Base-by-base conservation (phyloP, 30 jellyfish, hydroid and myxozoan species). In the Aurelia sp. region DNA sequence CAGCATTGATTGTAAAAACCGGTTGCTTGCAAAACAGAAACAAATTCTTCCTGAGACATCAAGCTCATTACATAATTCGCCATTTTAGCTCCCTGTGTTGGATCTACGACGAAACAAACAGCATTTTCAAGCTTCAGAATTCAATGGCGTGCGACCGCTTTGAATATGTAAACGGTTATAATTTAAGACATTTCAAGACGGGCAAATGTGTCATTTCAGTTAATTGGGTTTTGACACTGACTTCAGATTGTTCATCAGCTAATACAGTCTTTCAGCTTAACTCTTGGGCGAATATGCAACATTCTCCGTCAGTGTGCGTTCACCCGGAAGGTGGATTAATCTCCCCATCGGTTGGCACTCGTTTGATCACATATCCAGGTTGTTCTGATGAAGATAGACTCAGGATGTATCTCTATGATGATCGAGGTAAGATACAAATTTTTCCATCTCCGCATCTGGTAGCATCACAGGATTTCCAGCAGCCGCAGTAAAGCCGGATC, bases 91-190 rank as follows among this genome's bases (percentile, higher is more conserved):
- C 88, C 5, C 52, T 72, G 22, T 84, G 93, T 51, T 84, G 93
- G 93, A 31, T 11, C 1, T 38, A 82, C 59, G 40, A 48, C 17
- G 5, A 22, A 17, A 63, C 63, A 8, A 63, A 44, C 22, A 44
- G 31, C 20, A 3, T 6, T 15, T 67, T 84, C 55, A 72, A 73
- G 69, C 65, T 84, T 63, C 55, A 44, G 16, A 44, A 72, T 20
- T 24, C 71, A 20, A 55, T n/a, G 20, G 67, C 60, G 3, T 84
- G 93, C 53, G 93, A 84, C 60, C 81, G 93, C 13, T 84, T 84
- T 72, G 44, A 55, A 24, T 66, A 72, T 33, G 74, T 27, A 5
- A 63, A 63, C 48, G 58, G 40, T 78, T 31, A 62, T 12, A 51
- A 48, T 16, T 41, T 84, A 67, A 22, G 72, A 51, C 87, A 84